These are phyloP conservation scores for Choloepus didactylus DNA, from an alignment of 2,797 vertebrate species.

Conservation along the genomic window DNA sequence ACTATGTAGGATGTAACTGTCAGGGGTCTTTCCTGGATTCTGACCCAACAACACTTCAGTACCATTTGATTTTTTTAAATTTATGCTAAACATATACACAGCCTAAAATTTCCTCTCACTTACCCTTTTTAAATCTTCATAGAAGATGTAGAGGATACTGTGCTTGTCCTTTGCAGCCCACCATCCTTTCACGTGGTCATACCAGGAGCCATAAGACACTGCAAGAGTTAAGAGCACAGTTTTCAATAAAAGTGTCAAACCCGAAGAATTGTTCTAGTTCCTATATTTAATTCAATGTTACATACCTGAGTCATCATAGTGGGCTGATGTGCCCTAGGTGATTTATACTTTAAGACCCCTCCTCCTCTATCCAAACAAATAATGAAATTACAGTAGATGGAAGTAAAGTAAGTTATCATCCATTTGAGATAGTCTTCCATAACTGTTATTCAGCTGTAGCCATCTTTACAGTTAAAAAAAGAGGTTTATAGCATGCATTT, in stretches of 20 bases:
- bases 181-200: conserved; percentile 89
- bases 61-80: no score
- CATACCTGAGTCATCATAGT: neutral
- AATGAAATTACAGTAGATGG: neutral
- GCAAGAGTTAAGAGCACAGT: conserved; percentile 47
- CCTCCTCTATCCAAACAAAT: conserved; percentile 1
- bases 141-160: conserved; percentile 88
- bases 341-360: neutral
- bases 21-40: neutral
- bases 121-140: conserved; percentile 90
- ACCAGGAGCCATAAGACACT: conserved; percentile 88
- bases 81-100: neutral
- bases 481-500: neutral
- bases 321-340: neutral
- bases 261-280: neutral
- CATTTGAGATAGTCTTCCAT: neutral
- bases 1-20: rapidly evolving
- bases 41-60: neutral
- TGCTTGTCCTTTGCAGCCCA: conserved; percentile 88
- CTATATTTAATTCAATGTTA: neutral
- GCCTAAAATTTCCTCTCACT: neutral
- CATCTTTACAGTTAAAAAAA: neutral
- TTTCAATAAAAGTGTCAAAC: neutral
- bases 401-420: neutral
- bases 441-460: neutral